Conservation (phyloP, 2,888 invertebrate genomes). For the Branchipolynoe longqiensis region DNA sequence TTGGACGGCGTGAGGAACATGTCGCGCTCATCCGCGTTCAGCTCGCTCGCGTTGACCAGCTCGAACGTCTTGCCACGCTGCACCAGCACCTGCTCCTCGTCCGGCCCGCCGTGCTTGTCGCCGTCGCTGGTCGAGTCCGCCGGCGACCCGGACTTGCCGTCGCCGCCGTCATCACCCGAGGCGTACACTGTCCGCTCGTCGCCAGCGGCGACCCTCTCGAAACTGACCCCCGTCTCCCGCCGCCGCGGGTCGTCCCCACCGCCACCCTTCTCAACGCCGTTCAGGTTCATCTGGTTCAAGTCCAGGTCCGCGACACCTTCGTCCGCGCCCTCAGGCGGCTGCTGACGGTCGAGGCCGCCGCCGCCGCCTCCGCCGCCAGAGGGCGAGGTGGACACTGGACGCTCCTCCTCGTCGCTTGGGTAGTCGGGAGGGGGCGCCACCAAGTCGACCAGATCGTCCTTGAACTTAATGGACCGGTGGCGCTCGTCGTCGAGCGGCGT, state of each 20-base stretch:
- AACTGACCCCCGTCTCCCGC: background rate
- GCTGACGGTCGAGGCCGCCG: constrained; percentile 18
- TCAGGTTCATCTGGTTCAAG: constrained; percentile 23
- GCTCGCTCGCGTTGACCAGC: constrained; percentile 75
- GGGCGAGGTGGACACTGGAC: background rate
- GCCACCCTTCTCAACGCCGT: background rate
- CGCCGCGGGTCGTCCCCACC: background rate
- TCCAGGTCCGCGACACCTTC: constrained; percentile 6
- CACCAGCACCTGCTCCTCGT: constrained; percentile 77
- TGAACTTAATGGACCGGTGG: constrained; percentile 76
- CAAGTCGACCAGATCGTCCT: constrained; percentile 77
- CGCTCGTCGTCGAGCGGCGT: constrained; percentile 72
- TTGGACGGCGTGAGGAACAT: constrained; percentile 51
- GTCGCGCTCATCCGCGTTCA: constrained; percentile 71
- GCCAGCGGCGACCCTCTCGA: background rate
- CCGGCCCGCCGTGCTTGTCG: constrained; percentile 30
- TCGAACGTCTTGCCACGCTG: constrained; percentile 79
- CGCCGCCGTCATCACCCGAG: background rate
- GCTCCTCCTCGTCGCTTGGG: constrained; percentile 69
- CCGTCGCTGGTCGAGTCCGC: constrained; percentile 1
- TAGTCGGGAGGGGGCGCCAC: constrained; percentile 77
- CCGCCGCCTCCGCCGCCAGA: background rate
- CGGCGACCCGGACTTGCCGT: background rate
- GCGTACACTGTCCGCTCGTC: constrained; percentile 17
- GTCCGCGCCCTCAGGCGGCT: background rate